phyloP scores from a whole-genome alignment of 2,113 vertebrate species.

The Anoplopoma fimbria region DNA sequence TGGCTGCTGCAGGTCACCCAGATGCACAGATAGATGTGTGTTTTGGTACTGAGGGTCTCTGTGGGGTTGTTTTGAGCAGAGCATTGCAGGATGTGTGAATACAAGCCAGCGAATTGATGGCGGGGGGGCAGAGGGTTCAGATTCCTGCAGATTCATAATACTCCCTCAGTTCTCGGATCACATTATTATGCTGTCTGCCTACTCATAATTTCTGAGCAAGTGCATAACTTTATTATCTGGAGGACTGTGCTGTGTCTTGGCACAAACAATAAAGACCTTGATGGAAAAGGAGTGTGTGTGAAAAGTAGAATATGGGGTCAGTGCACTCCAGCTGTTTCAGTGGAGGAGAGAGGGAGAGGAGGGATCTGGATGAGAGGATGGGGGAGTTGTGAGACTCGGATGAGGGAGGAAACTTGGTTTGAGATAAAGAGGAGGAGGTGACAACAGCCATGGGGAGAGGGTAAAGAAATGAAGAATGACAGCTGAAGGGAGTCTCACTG shows the following conservation, averaged over 20 bases:
- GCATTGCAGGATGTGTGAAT: constrained; percentile 53
- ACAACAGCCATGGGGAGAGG: background rate
- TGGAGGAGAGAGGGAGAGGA: constrained; percentile 5
- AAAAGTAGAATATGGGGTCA: constrained; percentile 5
- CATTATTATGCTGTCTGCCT: constrained; percentile 50
- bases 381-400: background rate
- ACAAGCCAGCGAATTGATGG: constrained; percentile 55
- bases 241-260: constrained; percentile 18
- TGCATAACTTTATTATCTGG: constrained; percentile 32
- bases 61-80: constrained; percentile 54
- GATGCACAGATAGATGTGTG: constrained; percentile 68
- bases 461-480: constrained; percentile 32
- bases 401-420: background rate
- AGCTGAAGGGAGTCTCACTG: constrained; percentile 46
- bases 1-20: constrained; percentile 36
- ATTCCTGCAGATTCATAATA: constrained; percentile 75
- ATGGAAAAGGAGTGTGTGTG: background rate
- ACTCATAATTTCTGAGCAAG: constrained; percentile 36
- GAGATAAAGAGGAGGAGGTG: background rate
- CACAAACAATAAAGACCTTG: background rate
- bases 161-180: constrained; percentile 64
- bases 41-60: constrained; percentile 71
- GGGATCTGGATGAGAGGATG: background rate
- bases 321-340: constrained; percentile 18
- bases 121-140: constrained; percentile 41